Evolutionary conservation across 2,797 vertebrate genomes (phyloP), one percentile per base, ranked within the genome.

Genomic region (Tangara arthus): DNA sequence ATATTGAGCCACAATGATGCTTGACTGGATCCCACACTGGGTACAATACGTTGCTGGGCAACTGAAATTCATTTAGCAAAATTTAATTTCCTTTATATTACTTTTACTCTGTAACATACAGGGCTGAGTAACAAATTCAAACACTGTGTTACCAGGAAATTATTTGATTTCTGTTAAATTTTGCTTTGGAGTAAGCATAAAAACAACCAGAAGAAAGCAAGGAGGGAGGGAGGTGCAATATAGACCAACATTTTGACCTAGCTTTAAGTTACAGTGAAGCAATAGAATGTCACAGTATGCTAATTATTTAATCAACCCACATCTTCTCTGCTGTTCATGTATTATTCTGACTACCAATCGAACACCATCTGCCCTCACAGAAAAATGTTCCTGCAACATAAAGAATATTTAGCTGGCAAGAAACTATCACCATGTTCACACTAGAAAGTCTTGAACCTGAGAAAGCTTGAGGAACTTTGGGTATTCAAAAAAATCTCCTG

Each of bases 241-340:
- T 2, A 92, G 87, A 87, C 73, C 52, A 73, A 27, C 19, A 17
- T 87, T 96, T 69, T 72, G 85, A 92, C 95, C 96, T 42, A 95
- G 73, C 93, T 96, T 90, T 94, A 96, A 91, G 82, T 93, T 96
- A 83, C 55, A 91, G 82, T 2, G 15, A 91, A 94, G 91, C 73
- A 86, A 83, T 83, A 93, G 85, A 95, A 95, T 93, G 94, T 95
- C 94, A 91, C 95, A 83, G 85, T 93, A 94, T 92, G 95, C 92
- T 96, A 95, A 95, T 96, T 84, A 95, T 90, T 96, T 91, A 94
- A 96, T 96, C 94, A 95, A 93, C 95, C 94, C 93, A 96, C 95
- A 91, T 86, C 89, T 84, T 73, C 88, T 94, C 94, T 93, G 94
- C 94, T 91, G 87, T 94, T 96, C 95, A 90, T 80, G 93, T 91